A percentile compares a stretch with the other conserved stretches of the same genome.
phyloP scores from a whole-genome alignment of 2,113 vertebrate species.

The Psammodynastes pulverulentus region DNA sequence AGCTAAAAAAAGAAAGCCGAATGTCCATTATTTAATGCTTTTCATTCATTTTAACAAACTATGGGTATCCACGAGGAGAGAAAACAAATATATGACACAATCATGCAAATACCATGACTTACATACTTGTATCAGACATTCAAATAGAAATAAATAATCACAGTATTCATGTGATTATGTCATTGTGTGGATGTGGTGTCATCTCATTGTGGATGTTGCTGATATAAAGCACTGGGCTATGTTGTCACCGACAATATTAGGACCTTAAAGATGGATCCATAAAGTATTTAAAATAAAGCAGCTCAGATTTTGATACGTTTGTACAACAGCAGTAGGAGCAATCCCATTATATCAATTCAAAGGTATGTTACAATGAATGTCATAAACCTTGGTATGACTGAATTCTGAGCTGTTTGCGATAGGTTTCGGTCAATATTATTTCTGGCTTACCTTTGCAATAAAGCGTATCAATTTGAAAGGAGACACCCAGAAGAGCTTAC shows the following conservation, averaged over 20 bases:
- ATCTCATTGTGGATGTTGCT: background rate
- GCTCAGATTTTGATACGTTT: background rate
- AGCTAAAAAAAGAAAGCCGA: background rate
- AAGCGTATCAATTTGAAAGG: background rate
- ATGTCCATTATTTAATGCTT: background rate
- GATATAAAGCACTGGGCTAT: background rate
- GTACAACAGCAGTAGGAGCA: background rate
- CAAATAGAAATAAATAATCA: background rate
- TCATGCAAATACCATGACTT: background rate
- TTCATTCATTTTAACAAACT: background rate
- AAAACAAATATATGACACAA: background rate
- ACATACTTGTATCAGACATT: background rate
- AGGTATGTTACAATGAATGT: slow-evolving; percentile 1
- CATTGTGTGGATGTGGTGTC: background rate
- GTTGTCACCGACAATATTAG: background rate
- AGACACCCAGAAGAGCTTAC: background rate
- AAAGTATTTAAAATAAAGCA: background rate
- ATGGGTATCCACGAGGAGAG: background rate
- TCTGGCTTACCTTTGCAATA: slow-evolving; percentile 1
- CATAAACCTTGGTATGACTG: slow-evolving; percentile 1
- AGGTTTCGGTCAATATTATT: background rate
- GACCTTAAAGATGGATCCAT: background rate
- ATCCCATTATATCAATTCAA: background rate
- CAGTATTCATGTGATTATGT: background rate
- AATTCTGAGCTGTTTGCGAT: background rate